These are phyloP conservation scores for Limnephilus rhombicus DNA, from an alignment of 2,888 invertebrate genomes.

Conservation along the genomic window DNA sequence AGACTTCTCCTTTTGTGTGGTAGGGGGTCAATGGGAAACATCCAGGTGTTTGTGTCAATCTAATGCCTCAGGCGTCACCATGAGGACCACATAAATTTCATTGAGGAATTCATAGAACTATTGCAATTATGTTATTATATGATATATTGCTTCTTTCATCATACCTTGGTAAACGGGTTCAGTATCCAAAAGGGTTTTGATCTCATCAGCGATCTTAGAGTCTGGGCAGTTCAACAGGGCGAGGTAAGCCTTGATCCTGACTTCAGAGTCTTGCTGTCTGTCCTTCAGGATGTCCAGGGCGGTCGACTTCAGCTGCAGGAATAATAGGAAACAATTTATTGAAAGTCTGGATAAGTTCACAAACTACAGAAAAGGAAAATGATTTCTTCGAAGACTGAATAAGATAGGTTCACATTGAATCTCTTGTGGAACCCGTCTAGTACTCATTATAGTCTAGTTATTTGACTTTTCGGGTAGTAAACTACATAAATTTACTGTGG, in stretches of 20 bases:
- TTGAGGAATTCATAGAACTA: no score
- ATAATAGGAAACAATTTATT: neutral
- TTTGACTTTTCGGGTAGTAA: no score
- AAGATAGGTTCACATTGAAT: neutral
- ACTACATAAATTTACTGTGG: slow-evolving; percentile 70
- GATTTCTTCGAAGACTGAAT: neutral
- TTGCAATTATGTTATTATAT: neutral
- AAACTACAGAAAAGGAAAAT: slow-evolving; percentile 68
- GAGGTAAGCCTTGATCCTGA: slow-evolving; percentile 92
- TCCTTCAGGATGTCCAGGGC: slow-evolving; percentile 83
- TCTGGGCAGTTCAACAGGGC: slow-evolving; percentile 87
- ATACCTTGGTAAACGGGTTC: slow-evolving; percentile 87
- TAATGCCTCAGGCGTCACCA: neutral
- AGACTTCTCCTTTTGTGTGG: neutral
- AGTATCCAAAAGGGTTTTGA: slow-evolving; percentile 84
- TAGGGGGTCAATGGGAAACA: neutral
- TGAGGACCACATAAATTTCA: no score
- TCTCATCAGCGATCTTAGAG: slow-evolving; percentile 81
- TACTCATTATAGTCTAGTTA: neutral
- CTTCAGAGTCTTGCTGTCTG: slow-evolving; percentile 88
- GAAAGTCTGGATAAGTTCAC: neutral
- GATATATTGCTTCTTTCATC: neutral
- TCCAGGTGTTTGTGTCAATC: neutral
- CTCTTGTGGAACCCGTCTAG: neutral
- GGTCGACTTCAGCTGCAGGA: slow-evolving; percentile 73